A percentile compares a stretch with the other conserved stretches of the same genome.
Evolutionary conservation across 23 tunicate genomes (phyloP).

Genomic region (Diplosoma virens): DNA sequence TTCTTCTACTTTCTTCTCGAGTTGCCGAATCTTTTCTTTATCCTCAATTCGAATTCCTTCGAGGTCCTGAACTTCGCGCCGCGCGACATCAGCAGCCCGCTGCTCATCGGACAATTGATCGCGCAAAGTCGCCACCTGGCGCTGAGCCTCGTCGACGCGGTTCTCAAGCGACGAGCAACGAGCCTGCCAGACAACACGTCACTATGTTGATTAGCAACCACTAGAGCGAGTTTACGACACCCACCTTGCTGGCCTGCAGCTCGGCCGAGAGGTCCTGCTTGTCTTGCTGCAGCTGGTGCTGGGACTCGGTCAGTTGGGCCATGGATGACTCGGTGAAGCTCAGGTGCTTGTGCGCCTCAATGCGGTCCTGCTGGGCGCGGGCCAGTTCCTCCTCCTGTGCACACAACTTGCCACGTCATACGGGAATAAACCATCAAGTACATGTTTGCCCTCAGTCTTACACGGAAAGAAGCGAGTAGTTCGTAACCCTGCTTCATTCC

Average conservation of each 20-base stretch:
- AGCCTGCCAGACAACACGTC: not conserved
- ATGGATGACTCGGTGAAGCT: slow-evolving; percentile 76
- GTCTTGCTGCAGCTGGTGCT: slow-evolving; percentile 37
- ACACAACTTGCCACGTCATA: too few species aligned
- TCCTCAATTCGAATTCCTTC: slow-evolving; percentile 20
- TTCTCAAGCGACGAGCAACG: slow-evolving; percentile 13
- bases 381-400: slow-evolving; percentile 80
- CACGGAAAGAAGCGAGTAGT: too few species aligned
- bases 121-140: slow-evolving; percentile 12
- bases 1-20: slow-evolving; percentile 45
- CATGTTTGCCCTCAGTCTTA: too few species aligned
- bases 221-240: not conserved
- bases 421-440: too few species aligned
- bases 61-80: slow-evolving; percentile 22
- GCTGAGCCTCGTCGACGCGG: slow-evolving; percentile 31
- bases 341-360: slow-evolving; percentile 67
- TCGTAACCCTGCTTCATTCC: too few species aligned
- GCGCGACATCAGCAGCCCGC: slow-evolving; percentile 15
- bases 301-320: slow-evolving; percentile 48
- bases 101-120: slow-evolving; percentile 32
- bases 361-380: slow-evolving; percentile 81
- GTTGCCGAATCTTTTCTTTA: slow-evolving; percentile 4
- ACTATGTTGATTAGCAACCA: not conserved
- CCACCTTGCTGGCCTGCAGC: slow-evolving; percentile 13
- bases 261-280: slow-evolving; percentile 31